These are phyloP conservation scores for Plecturocebus donacophilus DNA, from an alignment of 2,113 vertebrate species.

Conservation along the genomic window DNA sequence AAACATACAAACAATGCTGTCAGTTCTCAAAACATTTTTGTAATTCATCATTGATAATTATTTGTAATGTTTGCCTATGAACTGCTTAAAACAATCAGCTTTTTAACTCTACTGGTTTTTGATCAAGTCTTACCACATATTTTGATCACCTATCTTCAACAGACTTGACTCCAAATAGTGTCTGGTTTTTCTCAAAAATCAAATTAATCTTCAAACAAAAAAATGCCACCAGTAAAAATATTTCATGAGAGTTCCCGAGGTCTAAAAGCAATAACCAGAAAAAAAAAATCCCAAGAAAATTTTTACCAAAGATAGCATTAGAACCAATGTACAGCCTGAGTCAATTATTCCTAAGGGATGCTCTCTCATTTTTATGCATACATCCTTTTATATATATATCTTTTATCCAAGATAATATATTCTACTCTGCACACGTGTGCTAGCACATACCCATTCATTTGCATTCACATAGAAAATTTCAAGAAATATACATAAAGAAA, in stretches of 20 bases:
- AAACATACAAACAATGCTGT: slow-evolving; percentile 11
- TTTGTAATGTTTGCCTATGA: neutral
- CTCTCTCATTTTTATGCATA: neutral
- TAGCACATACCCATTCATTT: neutral
- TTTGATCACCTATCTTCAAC: neutral
- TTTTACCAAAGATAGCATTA: neutral
- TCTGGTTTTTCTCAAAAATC: neutral
- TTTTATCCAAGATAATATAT: slow-evolving; percentile 4
- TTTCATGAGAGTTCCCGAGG: neutral
- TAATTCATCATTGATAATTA: neutral
- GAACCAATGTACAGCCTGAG: neutral
- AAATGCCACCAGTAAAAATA: neutral
- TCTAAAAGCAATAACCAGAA: slow-evolving; percentile 2
- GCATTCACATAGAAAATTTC: neutral
- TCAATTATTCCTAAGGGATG: neutral
- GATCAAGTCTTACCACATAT: neutral
- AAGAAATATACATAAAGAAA: neutral
- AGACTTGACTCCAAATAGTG: neutral
- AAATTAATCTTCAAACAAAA: neutral
- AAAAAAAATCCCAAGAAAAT: neutral
- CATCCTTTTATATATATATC: neutral
- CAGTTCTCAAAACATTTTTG: slow-evolving; percentile 30
- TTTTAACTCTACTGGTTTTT: neutral
- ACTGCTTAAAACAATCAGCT: neutral
- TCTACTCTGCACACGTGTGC: neutral